Evolutionary conservation across 2,797 vertebrate genomes (phyloP), one percentile per base, ranked within the genome.

Genomic region (Chelon labrosus): DNA sequence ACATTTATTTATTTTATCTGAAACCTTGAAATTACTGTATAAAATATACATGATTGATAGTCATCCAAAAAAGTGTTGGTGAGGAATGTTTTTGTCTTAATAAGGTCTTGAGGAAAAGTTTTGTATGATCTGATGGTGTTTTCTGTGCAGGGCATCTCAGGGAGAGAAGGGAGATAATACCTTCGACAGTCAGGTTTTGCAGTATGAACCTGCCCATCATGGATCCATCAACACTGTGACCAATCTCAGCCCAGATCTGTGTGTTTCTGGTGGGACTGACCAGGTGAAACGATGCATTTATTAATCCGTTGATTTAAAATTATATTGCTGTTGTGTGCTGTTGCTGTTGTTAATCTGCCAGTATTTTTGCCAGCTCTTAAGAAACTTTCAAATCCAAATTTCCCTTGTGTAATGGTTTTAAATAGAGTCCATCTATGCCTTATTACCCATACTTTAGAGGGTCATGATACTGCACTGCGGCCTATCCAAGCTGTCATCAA

Each of bases 241-340:
- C 62, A 93, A 92, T 58, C 93, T 99, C 83, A 93, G 84, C 42
- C 92, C 96, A 42, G 96, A 97, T 9, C 92, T 97, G 22, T 98
- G 96, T 41, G 94, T 97, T 74, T 98, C 97, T 0, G 97, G 97
- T 60, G 97, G 97, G n/a, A 95, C 84, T 87, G 97, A 98, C 83
- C 96, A 97, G 91, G 92, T 93, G 80, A 46, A 68, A 13, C 0
- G 16, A 16, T 46, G 11, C 22, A 17, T 25, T 25, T 17, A 25
- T 60, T 14, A 51, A 38, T 50, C 13, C 14, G 62, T 54, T 19
- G 53, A 54, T 41, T 12, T 9, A 47, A 22, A 6, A 31, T 58
- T 27, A 9, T 46, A 7, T 35, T 6, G 54, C 37, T 38, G 14
- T 25, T 19, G 20, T 31, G 9, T 22, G 22, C 22, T 22, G 22